phyloP scores from a whole-genome alignment of 2,888 invertebrate genomes.

The Lepidochitona cinerea region DNA sequence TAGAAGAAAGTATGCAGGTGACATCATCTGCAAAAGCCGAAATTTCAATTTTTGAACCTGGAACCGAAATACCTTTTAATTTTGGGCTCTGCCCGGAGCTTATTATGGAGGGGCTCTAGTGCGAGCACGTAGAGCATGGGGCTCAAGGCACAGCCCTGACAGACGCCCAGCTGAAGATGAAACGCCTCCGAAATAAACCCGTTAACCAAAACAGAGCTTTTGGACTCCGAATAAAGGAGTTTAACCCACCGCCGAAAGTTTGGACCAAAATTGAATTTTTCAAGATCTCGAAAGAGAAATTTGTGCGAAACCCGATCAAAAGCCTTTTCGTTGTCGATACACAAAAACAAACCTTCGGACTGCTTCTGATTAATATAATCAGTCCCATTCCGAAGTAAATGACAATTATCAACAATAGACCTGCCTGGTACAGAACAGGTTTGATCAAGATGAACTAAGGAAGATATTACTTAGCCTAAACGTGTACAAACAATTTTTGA shows the following conservation, averaged over 20 bases:
- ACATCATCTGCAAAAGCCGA: too few relatives aligned
- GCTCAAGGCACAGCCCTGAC: too few relatives aligned
- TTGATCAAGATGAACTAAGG: background rate
- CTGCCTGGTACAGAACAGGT: background rate
- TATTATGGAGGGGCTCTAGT: too few relatives aligned
- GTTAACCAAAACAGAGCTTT: too few relatives aligned
- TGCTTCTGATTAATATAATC: background rate
- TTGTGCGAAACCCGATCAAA: background rate
- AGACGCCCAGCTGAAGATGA: too few relatives aligned
- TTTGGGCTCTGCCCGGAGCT: too few relatives aligned
- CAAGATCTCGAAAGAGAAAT: background rate
- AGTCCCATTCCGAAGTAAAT: background rate
- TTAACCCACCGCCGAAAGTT: background rate
- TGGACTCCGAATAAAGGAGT: background rate
- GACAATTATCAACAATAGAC: background rate
- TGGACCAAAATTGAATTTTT: background rate
- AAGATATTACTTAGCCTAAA: background rate
- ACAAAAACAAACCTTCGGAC: background rate
- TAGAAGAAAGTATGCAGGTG: too few relatives aligned
- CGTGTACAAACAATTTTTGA: background rate
- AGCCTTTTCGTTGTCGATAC: background rate
- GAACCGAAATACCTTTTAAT: too few relatives aligned
- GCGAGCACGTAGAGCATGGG: too few relatives aligned
- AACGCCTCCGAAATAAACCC: too few relatives aligned
- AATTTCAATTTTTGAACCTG: too few relatives aligned